A percentile compares a stretch with the other conserved stretches of the same genome.
These are phyloP conservation scores for Dysdera silvatica DNA, from an alignment of 1,140 invertebrate genomes.

Conservation along the genomic window DNA sequence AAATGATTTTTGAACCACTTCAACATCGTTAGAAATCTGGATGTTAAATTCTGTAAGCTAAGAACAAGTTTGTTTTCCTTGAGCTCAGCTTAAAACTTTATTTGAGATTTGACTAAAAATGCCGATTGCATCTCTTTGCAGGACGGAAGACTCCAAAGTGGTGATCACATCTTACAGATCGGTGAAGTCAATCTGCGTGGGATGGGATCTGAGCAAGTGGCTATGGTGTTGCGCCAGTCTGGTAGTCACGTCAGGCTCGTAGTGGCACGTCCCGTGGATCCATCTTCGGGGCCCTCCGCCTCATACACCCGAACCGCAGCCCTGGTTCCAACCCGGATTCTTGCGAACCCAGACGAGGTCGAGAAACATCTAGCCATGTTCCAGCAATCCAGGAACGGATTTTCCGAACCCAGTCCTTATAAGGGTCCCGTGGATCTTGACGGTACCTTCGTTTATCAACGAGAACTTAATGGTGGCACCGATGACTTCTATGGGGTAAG, in stretches of 20 bases:
- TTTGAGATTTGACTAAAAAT: too few relatives aligned
- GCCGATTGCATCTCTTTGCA: conserved; percentile 49
- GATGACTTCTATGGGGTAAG: too few relatives aligned
- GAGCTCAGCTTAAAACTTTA: too few relatives aligned
- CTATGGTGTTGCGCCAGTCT: conserved; percentile 77
- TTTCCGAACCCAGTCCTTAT: conserved; percentile 7
- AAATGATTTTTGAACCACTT: too few relatives aligned
- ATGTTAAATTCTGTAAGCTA: too few relatives aligned
- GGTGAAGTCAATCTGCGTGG: conserved; percentile 84
- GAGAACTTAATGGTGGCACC: too few relatives aligned
- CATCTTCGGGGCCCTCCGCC: conserved; percentile 60
- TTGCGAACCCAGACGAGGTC: conserved; percentile 75
- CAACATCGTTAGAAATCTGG: too few relatives aligned
- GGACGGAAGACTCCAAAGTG: conserved; percentile 77
- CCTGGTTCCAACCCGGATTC: conserved; percentile 70
- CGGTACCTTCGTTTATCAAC: conserved; percentile 11
- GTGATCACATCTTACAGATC: conserved; percentile 90
- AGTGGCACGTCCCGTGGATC: conserved; percentile 76
- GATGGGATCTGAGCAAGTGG: conserved; percentile 87
- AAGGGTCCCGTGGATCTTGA: conserved; percentile 9
- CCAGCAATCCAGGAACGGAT: conserved; percentile 10
- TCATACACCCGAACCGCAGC: conserved; percentile 63
- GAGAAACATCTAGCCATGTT: conserved; percentile 64
- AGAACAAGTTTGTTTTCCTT: too few relatives aligned
- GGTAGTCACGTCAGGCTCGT: conserved; percentile 77